phyloP scores from a whole-genome alignment of 2,888 invertebrate genomes.

The Yponomeuta malinellus region DNA sequence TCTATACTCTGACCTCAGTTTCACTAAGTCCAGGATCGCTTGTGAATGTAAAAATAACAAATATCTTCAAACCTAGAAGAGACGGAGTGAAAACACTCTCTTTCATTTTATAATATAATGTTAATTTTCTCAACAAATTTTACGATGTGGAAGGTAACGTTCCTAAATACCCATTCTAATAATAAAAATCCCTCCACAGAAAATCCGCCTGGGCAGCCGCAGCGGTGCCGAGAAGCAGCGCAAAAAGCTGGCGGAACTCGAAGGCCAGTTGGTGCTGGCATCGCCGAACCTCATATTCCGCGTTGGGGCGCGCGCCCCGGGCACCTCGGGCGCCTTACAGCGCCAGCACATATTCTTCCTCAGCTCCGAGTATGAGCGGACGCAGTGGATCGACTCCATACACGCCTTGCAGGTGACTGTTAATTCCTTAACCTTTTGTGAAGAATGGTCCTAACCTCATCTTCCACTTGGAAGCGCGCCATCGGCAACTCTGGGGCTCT shows the following conservation, averaged over 20 bases:
- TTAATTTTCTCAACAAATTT: no score
- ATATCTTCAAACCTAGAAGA: no score
- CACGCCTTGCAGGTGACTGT: conserved; percentile 81
- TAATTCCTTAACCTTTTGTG: neutral
- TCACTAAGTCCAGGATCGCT: no score
- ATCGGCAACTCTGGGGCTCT: neutral
- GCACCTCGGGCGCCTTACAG: conserved; percentile 61
- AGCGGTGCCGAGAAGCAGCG: conserved; percentile 87
- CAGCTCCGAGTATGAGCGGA: conserved; percentile 94
- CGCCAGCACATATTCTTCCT: conserved; percentile 89
- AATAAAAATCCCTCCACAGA: conserved; percentile 44
- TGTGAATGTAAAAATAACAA: no score
- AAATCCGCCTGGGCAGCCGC: conserved; percentile 76
- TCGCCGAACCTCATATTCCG: conserved; percentile 92
- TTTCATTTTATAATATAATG: no score
- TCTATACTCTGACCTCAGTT: no score
- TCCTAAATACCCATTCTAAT: no score
- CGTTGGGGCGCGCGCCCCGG: conserved; percentile 81
- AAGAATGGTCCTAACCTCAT: conserved; percentile 82
- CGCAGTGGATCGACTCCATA: conserved; percentile 96
- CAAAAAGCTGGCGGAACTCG: conserved; percentile 92
- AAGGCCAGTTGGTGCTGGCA: conserved; percentile 91
- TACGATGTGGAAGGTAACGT: no score
- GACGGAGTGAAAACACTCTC: no score
- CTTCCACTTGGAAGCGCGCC: conserved; percentile 84